These are phyloP conservation scores for Drosophila elegans DNA, from an alignment of 1,140 invertebrate species.

Conservation along the genomic window DNA sequence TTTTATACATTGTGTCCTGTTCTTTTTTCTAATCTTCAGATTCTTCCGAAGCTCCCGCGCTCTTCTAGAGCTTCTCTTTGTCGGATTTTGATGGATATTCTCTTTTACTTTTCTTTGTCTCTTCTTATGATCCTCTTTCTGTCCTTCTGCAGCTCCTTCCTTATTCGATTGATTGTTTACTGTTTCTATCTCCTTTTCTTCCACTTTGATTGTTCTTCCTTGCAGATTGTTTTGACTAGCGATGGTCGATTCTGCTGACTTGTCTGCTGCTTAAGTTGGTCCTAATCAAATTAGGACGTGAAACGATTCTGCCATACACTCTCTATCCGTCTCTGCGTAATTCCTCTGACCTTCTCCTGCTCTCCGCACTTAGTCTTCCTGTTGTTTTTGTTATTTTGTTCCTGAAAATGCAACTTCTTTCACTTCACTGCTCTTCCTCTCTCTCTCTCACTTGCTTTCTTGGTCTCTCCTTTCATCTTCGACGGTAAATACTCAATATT, in stretches of 20 bases:
- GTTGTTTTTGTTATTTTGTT: slow-evolving; percentile 21
- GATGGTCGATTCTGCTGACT: not conserved
- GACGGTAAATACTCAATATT: slow-evolving; percentile 31
- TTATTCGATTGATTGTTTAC: not conserved
- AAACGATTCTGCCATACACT: too few relatives aligned
- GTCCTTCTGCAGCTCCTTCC: slow-evolving; percentile 6
- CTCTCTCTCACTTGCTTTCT: not conserved
- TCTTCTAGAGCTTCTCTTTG: not conserved
- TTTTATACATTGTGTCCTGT: slow-evolving; percentile 89
- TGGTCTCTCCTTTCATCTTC: not conserved
- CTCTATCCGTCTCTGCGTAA: not conserved
- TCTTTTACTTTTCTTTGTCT: not conserved
- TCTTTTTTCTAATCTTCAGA: not conserved
- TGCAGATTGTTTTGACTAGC: too few relatives aligned
- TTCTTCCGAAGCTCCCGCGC: not conserved
- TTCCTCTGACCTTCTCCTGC: not conserved
- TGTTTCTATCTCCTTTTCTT: not conserved
- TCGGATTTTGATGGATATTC: not conserved
- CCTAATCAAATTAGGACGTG: not conserved
- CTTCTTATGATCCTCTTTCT: not conserved
- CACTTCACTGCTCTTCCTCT: slow-evolving; percentile 8
- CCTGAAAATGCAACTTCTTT: slow-evolving; percentile 18
- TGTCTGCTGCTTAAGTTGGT: not conserved
- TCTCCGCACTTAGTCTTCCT: not conserved
- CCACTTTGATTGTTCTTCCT: not conserved